phyloP scores from a whole-genome alignment of 2,797 vertebrate species.

The Intellagama lesueurii region DNA sequence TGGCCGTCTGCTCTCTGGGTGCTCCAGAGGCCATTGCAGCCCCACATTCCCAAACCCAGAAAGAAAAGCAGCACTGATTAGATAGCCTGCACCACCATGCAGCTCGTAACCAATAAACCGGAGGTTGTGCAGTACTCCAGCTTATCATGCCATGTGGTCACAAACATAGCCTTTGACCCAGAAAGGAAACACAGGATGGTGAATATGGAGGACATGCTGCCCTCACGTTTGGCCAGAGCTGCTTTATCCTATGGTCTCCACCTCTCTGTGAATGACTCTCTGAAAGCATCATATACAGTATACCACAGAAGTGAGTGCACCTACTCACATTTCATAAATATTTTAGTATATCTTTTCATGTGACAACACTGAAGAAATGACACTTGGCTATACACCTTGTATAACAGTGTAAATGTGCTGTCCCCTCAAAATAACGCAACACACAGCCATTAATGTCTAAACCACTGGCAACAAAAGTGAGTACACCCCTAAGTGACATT shows the following conservation, averaged over 20 bases:
- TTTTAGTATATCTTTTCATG: too few species aligned
- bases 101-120: background rate
- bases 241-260: accelerated
- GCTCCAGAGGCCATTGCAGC: too few species aligned
- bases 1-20: too few species aligned
- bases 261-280: background rate
- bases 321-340: too few species aligned
- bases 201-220: background rate
- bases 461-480: too few species aligned
- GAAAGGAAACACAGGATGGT: background rate
- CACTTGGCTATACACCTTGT: too few species aligned
- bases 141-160: background rate
- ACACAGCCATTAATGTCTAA: too few species aligned
- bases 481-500: too few species aligned
- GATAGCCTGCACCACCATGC: background rate
- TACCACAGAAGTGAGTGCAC: too few species aligned
- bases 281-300: background rate
- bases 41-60: background rate
- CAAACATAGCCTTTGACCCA: background rate
- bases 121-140: background rate
- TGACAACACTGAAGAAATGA: too few species aligned
- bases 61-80: background rate
- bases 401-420: too few species aligned
- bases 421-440: too few species aligned
- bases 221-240: background rate